phyloP scores from a whole-genome alignment of 23 tunicate genomes.

The Halocynthia roretzi region DNA sequence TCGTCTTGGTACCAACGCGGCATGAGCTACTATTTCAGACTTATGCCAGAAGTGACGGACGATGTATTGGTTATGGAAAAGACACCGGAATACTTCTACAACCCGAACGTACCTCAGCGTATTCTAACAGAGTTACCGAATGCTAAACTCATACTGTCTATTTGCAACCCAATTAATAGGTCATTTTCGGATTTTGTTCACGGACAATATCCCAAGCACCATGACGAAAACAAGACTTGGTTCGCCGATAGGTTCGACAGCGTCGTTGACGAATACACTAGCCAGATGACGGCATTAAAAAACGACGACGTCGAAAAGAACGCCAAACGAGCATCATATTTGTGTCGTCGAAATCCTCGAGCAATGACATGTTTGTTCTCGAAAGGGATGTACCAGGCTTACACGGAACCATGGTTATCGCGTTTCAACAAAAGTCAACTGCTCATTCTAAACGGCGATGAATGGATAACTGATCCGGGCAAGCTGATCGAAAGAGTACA shows the following conservation, averaged over 20 bases:
- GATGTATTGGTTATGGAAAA: constrained; percentile 9
- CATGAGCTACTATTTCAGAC: neutral
- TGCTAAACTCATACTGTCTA: constrained; percentile 15
- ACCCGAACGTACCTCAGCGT: neutral
- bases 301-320: neutral
- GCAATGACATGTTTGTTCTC: neutral
- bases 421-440: constrained; percentile 24
- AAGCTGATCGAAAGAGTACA: constrained; percentile 9
- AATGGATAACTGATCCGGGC: constrained; percentile 38
- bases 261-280: neutral
- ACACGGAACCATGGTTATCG: constrained; percentile 11
- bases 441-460: constrained; percentile 24
- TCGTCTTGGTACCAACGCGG: neutral
- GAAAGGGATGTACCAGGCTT: constrained; percentile 12
- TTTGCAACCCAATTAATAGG: constrained; percentile 15
- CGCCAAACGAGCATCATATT: no score
- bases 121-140: neutral
- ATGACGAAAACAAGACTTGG: neutral
- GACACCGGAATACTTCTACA: constrained; percentile 3
- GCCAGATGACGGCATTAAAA: neutral
- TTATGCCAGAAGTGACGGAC: constrained; percentile 7
- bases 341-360: no score
- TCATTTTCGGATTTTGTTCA: constrained; percentile 25
- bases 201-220: no score
- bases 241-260: neutral